Conservation (phyloP, 2,113 vertebrate genomes). For the Pachyramphus minor region DNA sequence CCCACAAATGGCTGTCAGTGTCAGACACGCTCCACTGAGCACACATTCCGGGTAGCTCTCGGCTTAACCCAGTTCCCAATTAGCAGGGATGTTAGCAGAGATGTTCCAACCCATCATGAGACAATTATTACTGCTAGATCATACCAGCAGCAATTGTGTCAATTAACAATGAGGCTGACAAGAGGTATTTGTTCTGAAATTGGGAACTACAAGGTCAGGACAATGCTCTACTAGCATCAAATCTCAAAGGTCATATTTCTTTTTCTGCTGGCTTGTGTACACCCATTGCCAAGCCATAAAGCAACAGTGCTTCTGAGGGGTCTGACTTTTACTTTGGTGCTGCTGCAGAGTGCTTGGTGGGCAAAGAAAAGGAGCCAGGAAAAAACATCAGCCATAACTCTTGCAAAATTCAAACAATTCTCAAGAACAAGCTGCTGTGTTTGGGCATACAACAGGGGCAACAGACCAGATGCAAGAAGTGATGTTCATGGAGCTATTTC, state of each 20-base stretch:
- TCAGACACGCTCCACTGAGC: background rate
- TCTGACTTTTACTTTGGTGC: background rate
- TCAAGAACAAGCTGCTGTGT: background rate
- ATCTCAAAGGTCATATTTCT: background rate
- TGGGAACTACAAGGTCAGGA: background rate
- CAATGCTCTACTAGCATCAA: background rate
- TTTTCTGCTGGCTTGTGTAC: background rate
- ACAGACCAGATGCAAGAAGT: background rate
- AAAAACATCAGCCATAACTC: background rate
- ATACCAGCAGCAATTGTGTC: background rate
- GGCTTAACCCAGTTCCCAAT: background rate
- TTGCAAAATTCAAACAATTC: background rate
- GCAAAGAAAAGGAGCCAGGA: background rate
- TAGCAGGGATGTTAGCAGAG: background rate
- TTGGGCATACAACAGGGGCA: background rate
- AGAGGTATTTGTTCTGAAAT: slow-evolving; percentile 22
- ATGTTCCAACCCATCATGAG: background rate
- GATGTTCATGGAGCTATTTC: background rate
- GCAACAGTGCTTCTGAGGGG: background rate
- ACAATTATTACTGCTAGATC: background rate
- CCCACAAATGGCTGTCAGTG: rapidly evolving
- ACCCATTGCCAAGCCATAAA: background rate
- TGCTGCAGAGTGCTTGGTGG: background rate
- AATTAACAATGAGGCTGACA: background rate
- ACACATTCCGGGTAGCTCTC: rapidly evolving